Evolutionary conservation across 2,113 vertebrate species (phyloP), one percentile per base, ranked within the genome.

Genomic region (Bungarus multicinctus): DNA sequence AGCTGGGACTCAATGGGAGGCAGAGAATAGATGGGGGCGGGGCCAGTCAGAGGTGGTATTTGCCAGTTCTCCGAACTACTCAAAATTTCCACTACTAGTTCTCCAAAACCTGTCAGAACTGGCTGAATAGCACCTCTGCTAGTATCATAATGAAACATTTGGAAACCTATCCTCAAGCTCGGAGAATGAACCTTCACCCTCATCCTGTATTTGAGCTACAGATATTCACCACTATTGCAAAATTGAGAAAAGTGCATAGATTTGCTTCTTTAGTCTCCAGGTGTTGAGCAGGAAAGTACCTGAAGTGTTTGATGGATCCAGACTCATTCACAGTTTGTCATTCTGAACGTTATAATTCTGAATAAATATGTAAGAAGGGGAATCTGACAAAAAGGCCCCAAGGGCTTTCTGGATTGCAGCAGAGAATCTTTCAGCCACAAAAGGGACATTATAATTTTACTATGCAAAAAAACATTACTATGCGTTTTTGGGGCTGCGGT

Each of bases 401-500:
- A 91, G 89, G 92, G 95, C 93, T 93, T 89, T 86, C 4, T 16
- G n/a, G 92, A 54, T 92, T 14, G 47, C 60, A 91, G 92, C 57
- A 55, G 87, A 90, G 55, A 43, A 92, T 90, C 91, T 92, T 89
- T 11, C 89, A 90, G 94, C 92, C 95, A 96, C 95, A 95, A 94
- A 95, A 92, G 92, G 16, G 57, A 93, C 69, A 92, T 94, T 91
- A 95, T 94, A 64, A 95, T 94, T 85, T 3, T 92, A 89, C 93
- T 34, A 87, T 85, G 93, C 87, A 57, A 91, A 93, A 25, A n/a
- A 34, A 94, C 93, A 90, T 90, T 92, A 93, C 43, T 95, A 95
- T 95, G 95, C 94, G 91, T 91, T 95, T 96, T 96, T 95, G 96
- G 95, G 96, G 91, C 93, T 89, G 95, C 96, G 94, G 95, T 95